Evolutionary conservation across 2,888 invertebrate species (phyloP).

Genomic region (Chrysodeixis includens): DNA sequence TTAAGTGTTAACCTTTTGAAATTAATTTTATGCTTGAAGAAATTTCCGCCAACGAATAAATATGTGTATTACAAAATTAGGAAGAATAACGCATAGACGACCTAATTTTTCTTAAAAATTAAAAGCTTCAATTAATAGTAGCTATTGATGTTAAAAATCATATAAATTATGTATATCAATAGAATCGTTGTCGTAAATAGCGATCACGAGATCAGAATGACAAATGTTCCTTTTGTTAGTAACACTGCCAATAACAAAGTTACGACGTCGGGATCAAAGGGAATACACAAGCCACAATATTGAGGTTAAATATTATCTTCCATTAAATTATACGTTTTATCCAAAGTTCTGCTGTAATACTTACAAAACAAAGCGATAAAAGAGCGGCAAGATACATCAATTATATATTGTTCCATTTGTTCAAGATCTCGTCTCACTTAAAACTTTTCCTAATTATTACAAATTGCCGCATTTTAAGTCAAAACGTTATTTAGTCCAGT

Average conservation of each 20-base stretch:
- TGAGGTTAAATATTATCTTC: not conserved
- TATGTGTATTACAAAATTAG: too few relatives aligned
- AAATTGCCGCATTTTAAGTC: constrained; percentile 31
- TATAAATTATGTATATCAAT: not conserved
- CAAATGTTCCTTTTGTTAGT: not conserved
- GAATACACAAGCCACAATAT: not conserved
- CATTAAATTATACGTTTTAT: not conserved
- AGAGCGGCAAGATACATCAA: constrained; percentile 17
- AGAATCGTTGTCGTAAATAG: not conserved
- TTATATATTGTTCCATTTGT: constrained; percentile 20
- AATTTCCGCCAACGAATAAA: too few relatives aligned
- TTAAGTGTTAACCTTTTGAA: not conserved
- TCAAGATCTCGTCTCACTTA: constrained; percentile 26
- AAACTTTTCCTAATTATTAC: constrained; percentile 44
- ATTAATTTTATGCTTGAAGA: not conserved
- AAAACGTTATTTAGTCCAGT: constrained; percentile 27
- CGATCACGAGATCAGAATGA: not conserved
- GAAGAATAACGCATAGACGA: too few relatives aligned
- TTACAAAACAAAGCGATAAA: not conserved
- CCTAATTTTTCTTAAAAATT: not conserved
- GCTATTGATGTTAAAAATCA: too few relatives aligned
- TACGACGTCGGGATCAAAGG: constrained; percentile 2
- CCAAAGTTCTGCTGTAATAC: not conserved
- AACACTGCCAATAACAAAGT: not conserved
- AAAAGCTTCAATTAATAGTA: too few relatives aligned